Percentiles rank a stretch among this genome's conserved stretches.
phyloP scores from a whole-genome alignment of 2,113 vertebrate genomes.

The Candoia aspera region DNA sequence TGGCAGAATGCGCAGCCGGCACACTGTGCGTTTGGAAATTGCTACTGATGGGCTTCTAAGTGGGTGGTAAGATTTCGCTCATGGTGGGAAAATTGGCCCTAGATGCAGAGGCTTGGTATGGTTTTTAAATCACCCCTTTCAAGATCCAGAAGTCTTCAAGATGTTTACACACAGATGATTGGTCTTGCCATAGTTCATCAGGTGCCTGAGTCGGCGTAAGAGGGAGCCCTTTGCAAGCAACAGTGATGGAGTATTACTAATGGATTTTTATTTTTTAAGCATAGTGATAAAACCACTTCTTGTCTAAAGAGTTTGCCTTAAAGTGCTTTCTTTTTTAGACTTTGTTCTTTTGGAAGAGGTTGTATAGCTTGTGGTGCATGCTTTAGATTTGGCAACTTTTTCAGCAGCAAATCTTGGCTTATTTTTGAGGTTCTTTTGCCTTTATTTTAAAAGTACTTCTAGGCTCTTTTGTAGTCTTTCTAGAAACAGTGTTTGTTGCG shows the following conservation, averaged over 20 bases:
- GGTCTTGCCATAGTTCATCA: neutral
- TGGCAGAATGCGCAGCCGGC: neutral
- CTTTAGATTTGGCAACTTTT: neutral
- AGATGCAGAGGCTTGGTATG: neutral
- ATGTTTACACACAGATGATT: neutral
- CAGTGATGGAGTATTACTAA: neutral
- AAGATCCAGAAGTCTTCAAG: neutral
- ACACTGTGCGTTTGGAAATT: neutral
- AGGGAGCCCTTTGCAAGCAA: conserved; percentile 8
- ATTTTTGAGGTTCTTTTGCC: neutral
- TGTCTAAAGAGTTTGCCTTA: neutral
- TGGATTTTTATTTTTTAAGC: neutral
- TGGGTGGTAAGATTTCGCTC: neutral
- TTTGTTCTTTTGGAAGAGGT: neutral
- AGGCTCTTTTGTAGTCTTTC: neutral
- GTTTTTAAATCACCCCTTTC: conserved; percentile 5
- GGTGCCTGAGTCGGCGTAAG: neutral
- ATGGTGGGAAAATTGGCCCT: neutral
- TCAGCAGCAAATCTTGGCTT: accelerated
- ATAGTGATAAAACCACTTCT: neutral
- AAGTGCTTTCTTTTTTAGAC: neutral
- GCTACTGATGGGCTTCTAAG: neutral
- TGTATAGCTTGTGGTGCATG: neutral
- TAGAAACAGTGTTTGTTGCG: neutral
- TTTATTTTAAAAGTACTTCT: conserved; percentile 1